Evolutionary conservation across 2,888 invertebrate species (phyloP), one percentile per base, ranked within the genome.

Genomic region (Metallyticus violacea): DNA sequence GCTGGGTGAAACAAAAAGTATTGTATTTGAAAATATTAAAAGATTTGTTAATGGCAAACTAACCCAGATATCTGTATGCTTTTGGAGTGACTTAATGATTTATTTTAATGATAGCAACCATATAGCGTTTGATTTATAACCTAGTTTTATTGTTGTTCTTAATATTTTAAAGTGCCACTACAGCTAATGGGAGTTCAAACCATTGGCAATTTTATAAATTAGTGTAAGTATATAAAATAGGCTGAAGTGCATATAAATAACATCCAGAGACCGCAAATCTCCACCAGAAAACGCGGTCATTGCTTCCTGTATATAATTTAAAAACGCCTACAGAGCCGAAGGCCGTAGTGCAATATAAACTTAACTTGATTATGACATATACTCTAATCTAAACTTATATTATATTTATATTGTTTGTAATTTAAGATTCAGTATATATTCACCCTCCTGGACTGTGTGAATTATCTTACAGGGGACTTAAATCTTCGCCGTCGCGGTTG

Each of bases 31-130:
- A 28, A 81, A 26, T 26, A 81, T 81, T 26, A 26, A 26, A 81
- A n/a, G 26, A 6, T 91, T 93, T 95, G 90, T 62, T 62, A 62
- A 62, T 62, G 40, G 1, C 40, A 62, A 62, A 62, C 40, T 62
- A 62, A 62, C 9, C 40, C 40, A 62, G 40, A 62, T 62, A 62
- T 62, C 40, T 62, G 40, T 62, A 62, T 62, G 40, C 40, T 62
- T 62, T 62, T 62, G 40, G 40, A 62, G 40, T 62, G 40, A 62
- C 40, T 15, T 15, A 62, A 9, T 62, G 22, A 62, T 15, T 22
- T 6, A 29, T 15, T 62, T 62, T 62, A 62, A 15, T 62, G 3
- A 15, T 15, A 2, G 15, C 15, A 40, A 15, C 9, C 9, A 0
- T 15, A 9, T 62, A 62, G 15, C 40, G 9, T 62, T 40, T 62